phyloP scores from a whole-genome alignment of 1,140 invertebrate species.

The Leptonema lineaticorne region DNA sequence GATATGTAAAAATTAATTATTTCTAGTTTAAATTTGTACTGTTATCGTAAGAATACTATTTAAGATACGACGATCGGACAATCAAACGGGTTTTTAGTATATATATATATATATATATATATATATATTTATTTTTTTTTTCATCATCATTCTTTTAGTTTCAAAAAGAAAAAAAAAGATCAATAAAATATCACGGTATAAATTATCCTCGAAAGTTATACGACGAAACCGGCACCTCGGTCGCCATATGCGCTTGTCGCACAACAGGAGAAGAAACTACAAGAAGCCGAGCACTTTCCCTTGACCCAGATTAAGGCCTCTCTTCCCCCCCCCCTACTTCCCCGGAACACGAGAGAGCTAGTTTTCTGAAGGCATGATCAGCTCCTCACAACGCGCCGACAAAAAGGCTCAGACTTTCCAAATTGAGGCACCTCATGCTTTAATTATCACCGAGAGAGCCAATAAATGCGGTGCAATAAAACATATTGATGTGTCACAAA shows the following conservation, averaged over 20 bases:
- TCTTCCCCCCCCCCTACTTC: no score
- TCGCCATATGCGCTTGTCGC: not conserved
- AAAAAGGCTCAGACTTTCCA: constrained; percentile 24
- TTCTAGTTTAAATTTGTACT: not conserved
- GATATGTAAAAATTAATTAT: not conserved
- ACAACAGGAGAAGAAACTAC: constrained; percentile 10
- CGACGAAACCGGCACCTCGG: constrained; percentile 16
- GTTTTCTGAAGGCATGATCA: not conserved
- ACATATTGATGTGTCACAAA: constrained; percentile 14
- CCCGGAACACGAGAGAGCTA: constrained; percentile 25
- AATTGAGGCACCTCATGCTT: constrained; percentile 19
- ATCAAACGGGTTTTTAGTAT: constrained; percentile 3
- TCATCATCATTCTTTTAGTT: no score
- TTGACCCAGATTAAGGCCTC: constrained; percentile 15
- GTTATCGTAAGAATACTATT: not conserved
- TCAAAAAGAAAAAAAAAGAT: constrained; percentile 1
- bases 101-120: no score
- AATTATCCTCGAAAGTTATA: constrained; percentile 31
- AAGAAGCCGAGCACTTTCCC: constrained; percentile 28
- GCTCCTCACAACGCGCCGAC: not conserved
- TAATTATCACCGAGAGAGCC: constrained; percentile 17
- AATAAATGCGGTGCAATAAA: constrained; percentile 6
- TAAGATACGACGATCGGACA: not conserved
- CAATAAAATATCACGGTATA: constrained; percentile 6
- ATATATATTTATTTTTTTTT: no score